phyloP scores from a whole-genome alignment of 2,113 vertebrate genomes.

The Cygnus buccinator region DNA sequence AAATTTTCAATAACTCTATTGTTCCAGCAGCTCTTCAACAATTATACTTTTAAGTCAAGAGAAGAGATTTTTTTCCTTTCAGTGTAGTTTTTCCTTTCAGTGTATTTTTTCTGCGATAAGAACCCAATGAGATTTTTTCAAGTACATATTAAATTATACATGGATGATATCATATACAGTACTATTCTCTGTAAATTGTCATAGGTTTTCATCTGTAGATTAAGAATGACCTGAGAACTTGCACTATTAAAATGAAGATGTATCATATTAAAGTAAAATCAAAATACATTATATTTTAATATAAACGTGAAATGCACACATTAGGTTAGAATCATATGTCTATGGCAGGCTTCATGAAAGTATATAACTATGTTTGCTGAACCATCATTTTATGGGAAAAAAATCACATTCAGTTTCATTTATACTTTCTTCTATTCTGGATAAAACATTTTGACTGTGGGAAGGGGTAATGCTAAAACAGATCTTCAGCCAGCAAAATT shows the following conservation, averaged over 20 bases:
- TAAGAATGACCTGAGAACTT: neutral
- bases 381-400: neutral
- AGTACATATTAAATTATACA: neutral
- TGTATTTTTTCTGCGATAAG: neutral
- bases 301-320: neutral
- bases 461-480: neutral
- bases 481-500: neutral
- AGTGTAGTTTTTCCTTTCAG: neutral
- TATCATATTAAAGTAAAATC: neutral
- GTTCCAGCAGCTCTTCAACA: neutral
- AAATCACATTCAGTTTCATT: neutral
- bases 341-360: neutral
- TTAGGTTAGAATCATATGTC: neutral
- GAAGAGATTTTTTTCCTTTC: neutral
- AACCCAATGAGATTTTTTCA: neutral
- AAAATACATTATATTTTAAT: neutral
- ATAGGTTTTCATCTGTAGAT: neutral
- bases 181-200: neutral
- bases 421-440: neutral
- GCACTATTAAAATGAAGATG: neutral
- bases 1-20: neutral
- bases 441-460: neutral
- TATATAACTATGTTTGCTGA: neutral
- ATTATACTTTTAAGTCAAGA: neutral
- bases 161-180: neutral